phyloP scores from a whole-genome alignment of 2,797 vertebrate genomes.

The Sebastes ruberrimus region DNA sequence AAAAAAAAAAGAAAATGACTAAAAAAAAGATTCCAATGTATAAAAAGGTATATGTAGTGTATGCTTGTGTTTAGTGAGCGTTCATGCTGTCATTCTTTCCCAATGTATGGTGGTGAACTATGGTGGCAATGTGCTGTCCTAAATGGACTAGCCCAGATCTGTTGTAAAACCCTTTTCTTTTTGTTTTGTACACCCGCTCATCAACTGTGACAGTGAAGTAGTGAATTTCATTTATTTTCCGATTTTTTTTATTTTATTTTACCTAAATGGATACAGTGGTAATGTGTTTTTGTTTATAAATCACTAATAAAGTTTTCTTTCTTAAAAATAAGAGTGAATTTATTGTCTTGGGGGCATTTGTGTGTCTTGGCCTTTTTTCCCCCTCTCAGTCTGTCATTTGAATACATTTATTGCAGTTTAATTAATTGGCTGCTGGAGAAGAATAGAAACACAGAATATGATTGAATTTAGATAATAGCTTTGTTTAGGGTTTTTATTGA shows the following conservation, averaged over 20 bases:
- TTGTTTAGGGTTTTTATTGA: neutral
- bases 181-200: constrained; percentile 89
- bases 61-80: constrained; percentile 98
- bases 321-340: constrained; percentile 87
- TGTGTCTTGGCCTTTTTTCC: neutral
- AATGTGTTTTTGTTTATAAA: constrained; percentile 96
- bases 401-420: neutral
- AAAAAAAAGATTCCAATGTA: constrained; percentile 64
- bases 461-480: neutral
- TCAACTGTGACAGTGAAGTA: constrained; percentile 95
- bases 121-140: constrained; percentile 92
- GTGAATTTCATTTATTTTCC: constrained; percentile 86
- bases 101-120: constrained; percentile 86
- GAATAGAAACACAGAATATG: neutral
- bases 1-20: constrained; percentile 63
- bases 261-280: constrained; percentile 85
- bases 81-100: constrained; percentile 93
- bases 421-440: neutral
- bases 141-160: constrained; percentile 83
- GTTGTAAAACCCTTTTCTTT: constrained; percentile 85
- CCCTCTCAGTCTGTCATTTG: neutral
- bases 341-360: constrained; percentile 20
- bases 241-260: constrained; percentile 75
- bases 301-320: constrained; percentile 98
- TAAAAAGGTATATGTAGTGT: constrained; percentile 91